Conservation (phyloP, 1,140 invertebrate species). For the Drosophila grimshawi region DNA sequence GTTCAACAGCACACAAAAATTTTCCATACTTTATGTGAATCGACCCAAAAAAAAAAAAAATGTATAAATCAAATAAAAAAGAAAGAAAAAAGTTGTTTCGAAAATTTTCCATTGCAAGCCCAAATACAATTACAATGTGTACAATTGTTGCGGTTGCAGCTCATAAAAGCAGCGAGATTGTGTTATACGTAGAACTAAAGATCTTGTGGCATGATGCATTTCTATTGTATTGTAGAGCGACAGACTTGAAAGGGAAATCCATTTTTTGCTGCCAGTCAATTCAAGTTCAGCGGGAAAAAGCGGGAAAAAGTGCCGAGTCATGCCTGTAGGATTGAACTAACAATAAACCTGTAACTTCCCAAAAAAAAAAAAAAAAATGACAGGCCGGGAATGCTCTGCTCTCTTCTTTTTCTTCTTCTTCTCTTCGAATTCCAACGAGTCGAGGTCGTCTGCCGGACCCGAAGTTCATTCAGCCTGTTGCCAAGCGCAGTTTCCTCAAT, state of each 20-base stretch:
- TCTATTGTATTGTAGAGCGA: not conserved
- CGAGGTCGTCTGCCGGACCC: conserved; percentile 6
- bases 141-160: conserved; percentile 11
- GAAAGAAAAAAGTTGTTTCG: conserved; percentile 49
- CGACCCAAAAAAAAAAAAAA: conserved; percentile 37
- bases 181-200: conserved; percentile 11
- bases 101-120: conserved; percentile 66
- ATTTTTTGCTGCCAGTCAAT: conserved; percentile 24
- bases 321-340: not conserved
- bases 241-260: conserved; percentile 43
- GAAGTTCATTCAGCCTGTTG: conserved; percentile 32
- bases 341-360: not conserved
- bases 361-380: no score
- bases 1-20: conserved; percentile 45
- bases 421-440: not conserved
- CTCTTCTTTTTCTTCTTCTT: no score
- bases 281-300: conserved; percentile 51
- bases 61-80: conserved; percentile 10
- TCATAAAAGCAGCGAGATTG: conserved; percentile 8
- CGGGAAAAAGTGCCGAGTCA: conserved; percentile 8
- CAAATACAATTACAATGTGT: not conserved
- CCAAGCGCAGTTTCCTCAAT: conserved; percentile 44
- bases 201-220: not conserved
- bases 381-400: no score
- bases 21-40: conserved; percentile 56